A percentile compares a stretch with the other conserved stretches of the same genome.
These are phyloP conservation scores for Philhelius pedissequus DNA, from an alignment of 2,888 invertebrate genomes.

Conservation along the genomic window DNA sequence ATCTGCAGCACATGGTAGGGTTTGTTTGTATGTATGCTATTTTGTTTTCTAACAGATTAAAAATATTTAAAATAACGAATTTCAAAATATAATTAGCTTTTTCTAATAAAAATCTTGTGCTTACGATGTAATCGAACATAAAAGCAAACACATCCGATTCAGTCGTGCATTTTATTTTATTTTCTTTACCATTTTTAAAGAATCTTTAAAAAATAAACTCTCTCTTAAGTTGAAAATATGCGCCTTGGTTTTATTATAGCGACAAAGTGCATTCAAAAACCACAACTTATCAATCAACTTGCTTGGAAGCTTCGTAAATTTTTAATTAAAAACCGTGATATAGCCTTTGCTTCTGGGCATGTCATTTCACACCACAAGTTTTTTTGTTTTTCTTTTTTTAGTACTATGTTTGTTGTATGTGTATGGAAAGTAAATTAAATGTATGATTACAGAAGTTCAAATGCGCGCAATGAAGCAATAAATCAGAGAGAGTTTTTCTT, in stretches of 20 bases:
- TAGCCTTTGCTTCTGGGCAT: neutral
- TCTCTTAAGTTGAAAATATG: neutral
- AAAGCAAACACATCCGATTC: too few species aligned
- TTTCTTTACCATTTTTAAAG: neutral
- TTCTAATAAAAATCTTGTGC: too few species aligned
- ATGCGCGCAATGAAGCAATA: constrained; percentile 20
- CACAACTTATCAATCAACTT: constrained; percentile 19
- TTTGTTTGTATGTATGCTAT: neutral
- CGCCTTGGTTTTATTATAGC: neutral
- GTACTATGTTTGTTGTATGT: neutral
- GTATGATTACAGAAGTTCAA: constrained; percentile 25
- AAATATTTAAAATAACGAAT: neutral
- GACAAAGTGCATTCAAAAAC: constrained; percentile 12
- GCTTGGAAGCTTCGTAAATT: neutral
- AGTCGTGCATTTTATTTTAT: neutral
- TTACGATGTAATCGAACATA: too few species aligned
- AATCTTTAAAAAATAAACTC: neutral
- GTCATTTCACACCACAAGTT: neutral
- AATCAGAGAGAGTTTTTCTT: constrained; percentile 24
- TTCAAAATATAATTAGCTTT: too few species aligned
- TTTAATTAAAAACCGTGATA: constrained; percentile 38
- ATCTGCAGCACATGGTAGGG: neutral
- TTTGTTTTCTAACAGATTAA: neutral
- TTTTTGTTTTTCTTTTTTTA: neutral
- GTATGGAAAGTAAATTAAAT: neutral